Evolutionary conservation across 2,888 invertebrate species (phyloP).

Genomic region (Andrena dorsata): DNA sequence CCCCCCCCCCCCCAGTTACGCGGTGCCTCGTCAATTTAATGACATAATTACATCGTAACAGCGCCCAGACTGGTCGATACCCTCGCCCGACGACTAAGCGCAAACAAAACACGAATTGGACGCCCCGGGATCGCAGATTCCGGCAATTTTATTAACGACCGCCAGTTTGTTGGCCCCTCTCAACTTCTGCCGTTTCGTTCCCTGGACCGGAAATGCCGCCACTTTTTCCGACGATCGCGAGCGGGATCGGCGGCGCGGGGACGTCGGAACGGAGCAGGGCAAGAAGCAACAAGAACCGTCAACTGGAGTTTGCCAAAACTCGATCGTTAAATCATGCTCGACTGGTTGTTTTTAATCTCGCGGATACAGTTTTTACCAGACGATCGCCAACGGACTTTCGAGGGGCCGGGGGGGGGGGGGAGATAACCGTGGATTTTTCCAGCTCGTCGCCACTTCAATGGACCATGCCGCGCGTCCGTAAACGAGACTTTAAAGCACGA

Average conservation of each 20-base stretch:
- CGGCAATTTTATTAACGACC: constrained; percentile 21
- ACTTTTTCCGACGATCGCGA: constrained; percentile 27
- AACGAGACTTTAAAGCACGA: constrained; percentile 71
- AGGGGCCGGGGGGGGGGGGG: too few relatives aligned
- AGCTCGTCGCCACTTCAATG: constrained; percentile 65
- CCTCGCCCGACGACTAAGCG: constrained; percentile 8
- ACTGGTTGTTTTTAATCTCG: constrained; percentile 44
- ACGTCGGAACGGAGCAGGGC: neutral
- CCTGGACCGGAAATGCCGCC: constrained; percentile 19
- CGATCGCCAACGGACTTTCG: constrained; percentile 18
- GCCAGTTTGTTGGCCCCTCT: neutral
- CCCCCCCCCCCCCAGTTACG: neutral
- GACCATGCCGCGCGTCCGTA: constrained; percentile 56
- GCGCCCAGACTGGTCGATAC: neutral
- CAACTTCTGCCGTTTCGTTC: constrained; percentile 18
- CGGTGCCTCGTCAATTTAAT: too few relatives aligned
- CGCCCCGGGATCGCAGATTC: neutral
- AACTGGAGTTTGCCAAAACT: constrained; percentile 40
- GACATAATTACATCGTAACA: too few relatives aligned
- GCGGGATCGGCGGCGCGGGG: constrained; percentile 9
- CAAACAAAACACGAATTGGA: neutral
- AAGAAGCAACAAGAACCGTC: constrained; percentile 13
- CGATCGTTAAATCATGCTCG: constrained; percentile 35
- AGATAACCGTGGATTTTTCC: constrained; percentile 68
- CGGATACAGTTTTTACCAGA: constrained; percentile 8